Evolutionary conservation across 2,888 invertebrate species (phyloP).

Genomic region (Strigamia crassipes): DNA sequence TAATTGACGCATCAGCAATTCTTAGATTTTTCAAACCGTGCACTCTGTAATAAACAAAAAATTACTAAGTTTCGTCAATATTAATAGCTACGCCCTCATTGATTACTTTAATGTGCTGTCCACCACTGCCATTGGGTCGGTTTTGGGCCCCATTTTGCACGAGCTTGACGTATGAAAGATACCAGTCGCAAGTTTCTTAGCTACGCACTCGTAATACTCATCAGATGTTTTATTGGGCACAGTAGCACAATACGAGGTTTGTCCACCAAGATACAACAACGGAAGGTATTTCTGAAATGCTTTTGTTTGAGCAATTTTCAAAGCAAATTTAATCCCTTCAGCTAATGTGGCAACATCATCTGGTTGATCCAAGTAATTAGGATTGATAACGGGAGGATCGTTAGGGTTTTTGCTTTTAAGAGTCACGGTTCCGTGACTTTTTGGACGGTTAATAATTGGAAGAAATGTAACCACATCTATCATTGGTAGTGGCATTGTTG

Average conservation of each 20-base stretch:
- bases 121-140: slow-evolving; percentile 12
- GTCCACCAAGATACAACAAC: background rate
- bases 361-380: slow-evolving; percentile 60
- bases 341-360: slow-evolving; percentile 54
- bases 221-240: background rate
- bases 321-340: slow-evolving; percentile 43
- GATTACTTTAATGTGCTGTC: slow-evolving; percentile 3
- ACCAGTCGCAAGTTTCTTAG: background rate
- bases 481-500: too few species aligned
- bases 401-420: slow-evolving; percentile 59
- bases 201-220: background rate
- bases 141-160: too few species aligned
- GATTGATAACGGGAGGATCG: slow-evolving; percentile 60
- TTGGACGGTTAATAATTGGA: slow-evolving; percentile 57
- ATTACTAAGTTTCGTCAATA: too few species aligned
- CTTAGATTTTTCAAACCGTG: slow-evolving; percentile 72
- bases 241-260: background rate
- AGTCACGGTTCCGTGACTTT: slow-evolving; percentile 59
- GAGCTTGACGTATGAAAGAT: background rate
- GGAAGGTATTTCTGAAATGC: background rate
- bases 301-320: background rate
- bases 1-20: slow-evolving; percentile 78
- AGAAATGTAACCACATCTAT: slow-evolving; percentile 6
- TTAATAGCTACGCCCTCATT: background rate
- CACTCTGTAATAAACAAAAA: slow-evolving; percentile 58